Evolutionary conservation across 2,888 invertebrate species (phyloP), one percentile per base, ranked within the genome.

Genomic region (Agrenia bidenticulata): DNA sequence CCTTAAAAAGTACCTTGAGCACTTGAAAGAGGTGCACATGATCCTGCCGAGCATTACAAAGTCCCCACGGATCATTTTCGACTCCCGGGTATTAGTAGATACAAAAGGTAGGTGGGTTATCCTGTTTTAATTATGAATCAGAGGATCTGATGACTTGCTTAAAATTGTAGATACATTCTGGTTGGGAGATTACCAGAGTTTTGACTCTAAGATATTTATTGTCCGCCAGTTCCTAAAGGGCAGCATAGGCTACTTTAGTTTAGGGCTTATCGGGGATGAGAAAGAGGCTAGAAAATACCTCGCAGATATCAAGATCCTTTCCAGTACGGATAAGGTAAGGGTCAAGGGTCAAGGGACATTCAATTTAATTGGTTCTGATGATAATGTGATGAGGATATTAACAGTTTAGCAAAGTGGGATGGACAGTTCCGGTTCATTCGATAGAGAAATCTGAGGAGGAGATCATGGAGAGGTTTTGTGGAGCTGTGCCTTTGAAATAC

Each of bases 111-210:
- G 24, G n/a, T 49, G 15, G 42, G 5, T n/a, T 2, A 21, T 21
- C 2, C 19, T n/a, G n/a, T n/a, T n/a, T n/a, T n/a, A n/a, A n/a
- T n/a, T n/a, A n/a, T n/a, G n/a, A n/a, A n/a, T n/a, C n/a, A n/a
- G n/a, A n/a, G n/a, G n/a, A n/a, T n/a, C n/a, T n/a, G n/a, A n/a
- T n/a, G n/a, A n/a, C n/a, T n/a, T n/a, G n/a, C n/a, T n/a, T n/a
- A n/a, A n/a, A 0, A 37, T 24, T 17, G n/a, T 45, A 63, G 63
- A 63, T 41, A 63, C 63, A 11, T 63, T 63, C 26, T 63, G 63
- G 63, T 15, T 63, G 23, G 63, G 63, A 39, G 63, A 63, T 26
- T 63, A 63, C 50, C 42, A 49, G 24, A 27, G 50, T 5, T 63
- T 15, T 17, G 57, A 63, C 17, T 37, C 32, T 7, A 32, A 63